Base-by-base conservation (phyloP, 2,888 invertebrate genomes). In the Aethes cnicana region DNA sequence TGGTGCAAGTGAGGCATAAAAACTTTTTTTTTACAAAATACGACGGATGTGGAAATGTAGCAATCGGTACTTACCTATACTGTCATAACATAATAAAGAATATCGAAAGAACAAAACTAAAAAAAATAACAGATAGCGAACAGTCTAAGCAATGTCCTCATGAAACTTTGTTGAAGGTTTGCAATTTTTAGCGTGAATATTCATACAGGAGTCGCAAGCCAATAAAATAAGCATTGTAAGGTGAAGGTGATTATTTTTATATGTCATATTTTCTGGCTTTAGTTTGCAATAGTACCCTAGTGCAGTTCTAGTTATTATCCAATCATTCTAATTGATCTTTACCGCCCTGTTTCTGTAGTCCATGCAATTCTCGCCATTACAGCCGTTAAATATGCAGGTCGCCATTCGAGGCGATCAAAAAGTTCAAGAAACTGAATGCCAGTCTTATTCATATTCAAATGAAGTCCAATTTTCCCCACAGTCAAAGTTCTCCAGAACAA, bases 301-400 rank as follows among this genome's bases (percentile, higher is more conserved):
- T 7, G 12, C 16, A 18, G 14, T 18, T 7, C 7, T n/a, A 12
- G 49, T 25, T 17, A 42, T 49, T 49, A 49, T 33, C 41, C 41
- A 41, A 42, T 42, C 28, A 42, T 32, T 12, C 33, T 42, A 42
- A 49, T 49, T 42, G 33, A 49, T 49, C 49, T 42, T 26, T 32
- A 8, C 41, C 42, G 35, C 41, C 49, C 20, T 49, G 18, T 49
- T 32, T 11, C 35, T 23, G 49, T 49, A 26, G 23, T 42, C 32
- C 9, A 39, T 42, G 32, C 39, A 39, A 41, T 48, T 48, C 23
- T 11, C 17, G 6, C 28, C 9, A 44, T 52, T 52, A 37, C 23
- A 26, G 20, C 6, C 14, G 36, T 50, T 32, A 41, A 52, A 41
- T 37, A 47, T 54, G 41, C 52, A 47, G 35, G 41, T 28, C 36